Evolutionary conservation across 2,888 invertebrate species (phyloP).

Genomic region (Carterocephalus palaemon): DNA sequence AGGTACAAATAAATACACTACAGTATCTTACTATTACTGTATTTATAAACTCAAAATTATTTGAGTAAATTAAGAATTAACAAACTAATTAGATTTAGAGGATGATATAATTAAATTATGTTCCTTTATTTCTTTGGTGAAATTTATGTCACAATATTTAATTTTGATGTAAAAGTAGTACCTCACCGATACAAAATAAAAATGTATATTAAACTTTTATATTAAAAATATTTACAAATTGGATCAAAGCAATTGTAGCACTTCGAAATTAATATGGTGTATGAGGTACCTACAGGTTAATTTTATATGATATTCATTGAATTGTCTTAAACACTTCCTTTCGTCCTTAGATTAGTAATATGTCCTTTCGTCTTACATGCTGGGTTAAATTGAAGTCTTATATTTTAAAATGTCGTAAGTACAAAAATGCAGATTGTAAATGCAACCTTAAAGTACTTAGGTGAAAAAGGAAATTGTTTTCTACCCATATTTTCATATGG

Average conservation of each 20-base stretch:
- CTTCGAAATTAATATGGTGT: background rate
- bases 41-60: constrained; percentile 48
- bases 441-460: constrained; percentile 31
- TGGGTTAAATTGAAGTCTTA: too few species aligned
- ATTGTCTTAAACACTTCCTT: too few species aligned
- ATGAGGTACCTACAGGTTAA: too few species aligned
- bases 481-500: too few species aligned
- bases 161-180: constrained; percentile 29
- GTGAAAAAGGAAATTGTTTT: too few species aligned
- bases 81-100: constrained; percentile 38
- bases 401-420: constrained; percentile 29
- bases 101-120: constrained; percentile 26
- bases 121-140: constrained; percentile 41
- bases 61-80: constrained; percentile 36
- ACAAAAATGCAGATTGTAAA: constrained; percentile 40
- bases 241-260: constrained; percentile 29
- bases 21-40: constrained; percentile 44
- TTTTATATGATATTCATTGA: too few species aligned
- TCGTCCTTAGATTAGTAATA: too few species aligned
- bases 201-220: constrained; percentile 14
- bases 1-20: constrained; percentile 71
- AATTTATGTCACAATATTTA: constrained; percentile 32
- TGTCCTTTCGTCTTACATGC: too few species aligned
- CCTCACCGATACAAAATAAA: constrained; percentile 1
- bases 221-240: constrained; percentile 40